These are phyloP conservation scores for Hemistola chrysoprasaria DNA, from an alignment of 2,888 invertebrate species.

Conservation along the genomic window DNA sequence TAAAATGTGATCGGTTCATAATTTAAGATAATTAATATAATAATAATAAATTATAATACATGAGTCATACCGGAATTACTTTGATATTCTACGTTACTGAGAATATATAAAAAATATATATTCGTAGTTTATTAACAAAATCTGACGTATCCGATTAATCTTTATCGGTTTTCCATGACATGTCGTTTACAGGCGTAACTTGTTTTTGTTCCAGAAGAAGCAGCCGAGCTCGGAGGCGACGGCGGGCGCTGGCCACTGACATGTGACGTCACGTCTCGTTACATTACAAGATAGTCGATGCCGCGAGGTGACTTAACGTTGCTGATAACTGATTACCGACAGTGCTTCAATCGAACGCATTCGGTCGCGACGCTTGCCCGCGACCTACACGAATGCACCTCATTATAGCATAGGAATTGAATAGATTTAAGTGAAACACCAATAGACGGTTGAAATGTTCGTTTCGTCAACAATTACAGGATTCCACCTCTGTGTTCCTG, in stretches of 20 bases:
- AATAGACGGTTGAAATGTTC: slow-evolving; percentile 64
- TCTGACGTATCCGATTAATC: slow-evolving; percentile 2
- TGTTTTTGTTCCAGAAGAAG: slow-evolving; percentile 39
- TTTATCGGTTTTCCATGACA: slow-evolving; percentile 5
- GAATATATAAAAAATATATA: no score
- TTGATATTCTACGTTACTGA: no score
- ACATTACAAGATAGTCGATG: slow-evolving; percentile 11
- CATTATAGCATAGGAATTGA: slow-evolving; percentile 78
- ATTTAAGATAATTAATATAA: neutral
- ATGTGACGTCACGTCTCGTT: neutral
- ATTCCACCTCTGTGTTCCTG: slow-evolving; percentile 67
- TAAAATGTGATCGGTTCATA: neutral
- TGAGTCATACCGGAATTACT: slow-evolving; percentile 5
- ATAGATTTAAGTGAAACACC: slow-evolving; percentile 74
- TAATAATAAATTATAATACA: no score
- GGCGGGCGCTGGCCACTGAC: no score
- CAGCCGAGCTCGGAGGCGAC: slow-evolving; percentile 13
- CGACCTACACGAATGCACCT: slow-evolving; percentile 41
- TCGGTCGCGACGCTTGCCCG: slow-evolving; percentile 30
- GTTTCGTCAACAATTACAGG: slow-evolving; percentile 69
- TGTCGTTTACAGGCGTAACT: neutral
- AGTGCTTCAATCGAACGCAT: slow-evolving; percentile 45
- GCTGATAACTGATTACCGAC: slow-evolving; percentile 37
- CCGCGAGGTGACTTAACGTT: slow-evolving; percentile 48
- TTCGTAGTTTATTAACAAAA: neutral